Evolutionary conservation across 2,888 invertebrate genomes (phyloP).

Genomic region (Helobdella robusta): DNA sequence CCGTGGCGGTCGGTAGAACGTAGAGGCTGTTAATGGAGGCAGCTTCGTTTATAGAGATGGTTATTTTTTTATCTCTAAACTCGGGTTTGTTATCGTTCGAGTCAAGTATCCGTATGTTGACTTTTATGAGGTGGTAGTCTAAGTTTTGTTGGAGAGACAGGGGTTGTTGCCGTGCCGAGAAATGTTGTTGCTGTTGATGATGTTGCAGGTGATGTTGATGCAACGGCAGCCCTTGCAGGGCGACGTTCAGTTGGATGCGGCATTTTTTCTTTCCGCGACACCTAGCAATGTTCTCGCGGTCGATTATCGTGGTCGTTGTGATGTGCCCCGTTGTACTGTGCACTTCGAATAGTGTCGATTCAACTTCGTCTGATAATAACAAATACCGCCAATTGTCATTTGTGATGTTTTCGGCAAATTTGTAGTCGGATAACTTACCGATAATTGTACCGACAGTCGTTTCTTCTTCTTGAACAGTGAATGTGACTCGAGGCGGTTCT

Average conservation of each 20-base stretch:
- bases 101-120: conserved; percentile 32
- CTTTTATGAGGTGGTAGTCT: conserved; percentile 28
- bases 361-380: neutral
- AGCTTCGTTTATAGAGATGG: conserved; percentile 31
- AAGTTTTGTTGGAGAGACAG: too few relatives aligned
- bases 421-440: conserved; percentile 3
- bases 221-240: neutral
- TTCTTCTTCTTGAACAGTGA: conserved; percentile 12
- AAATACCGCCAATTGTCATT: neutral
- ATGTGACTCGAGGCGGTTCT: conserved; percentile 13
- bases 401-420: neutral
- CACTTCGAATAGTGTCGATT: conserved; percentile 12
- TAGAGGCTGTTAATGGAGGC: conserved; percentile 30
- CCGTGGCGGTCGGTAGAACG: conserved; percentile 32
- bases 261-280: conserved; percentile 4
- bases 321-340: neutral
- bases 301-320: neutral
- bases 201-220: neutral
- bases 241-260: neutral
- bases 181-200: conserved; percentile 3
- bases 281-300: neutral
- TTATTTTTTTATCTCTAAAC: conserved; percentile 29
- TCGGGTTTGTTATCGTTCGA: conserved; percentile 34
- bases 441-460: conserved; percentile 9
- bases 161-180: too few relatives aligned